Evolutionary conservation across 2,888 invertebrate species (phyloP).

Genomic region (Philaethria dido): DNA sequence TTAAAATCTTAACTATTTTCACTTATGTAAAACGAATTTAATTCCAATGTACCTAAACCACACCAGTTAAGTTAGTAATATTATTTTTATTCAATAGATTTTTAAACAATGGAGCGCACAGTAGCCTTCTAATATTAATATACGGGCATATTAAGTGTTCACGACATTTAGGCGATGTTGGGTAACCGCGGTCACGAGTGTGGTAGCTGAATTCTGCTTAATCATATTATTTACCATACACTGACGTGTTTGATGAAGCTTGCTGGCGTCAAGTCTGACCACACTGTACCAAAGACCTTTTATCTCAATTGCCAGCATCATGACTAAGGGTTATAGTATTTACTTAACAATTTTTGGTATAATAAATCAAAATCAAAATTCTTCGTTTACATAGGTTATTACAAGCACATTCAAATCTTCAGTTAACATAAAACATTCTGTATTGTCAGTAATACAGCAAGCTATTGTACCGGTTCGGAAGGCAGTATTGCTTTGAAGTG

Average conservation of each 20-base stretch:
- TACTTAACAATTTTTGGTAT: not conserved
- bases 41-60: no score
- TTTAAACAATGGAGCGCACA: not conserved
- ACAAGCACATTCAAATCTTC: no score
- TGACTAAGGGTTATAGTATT: not conserved
- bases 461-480: no score
- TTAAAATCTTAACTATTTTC: no score
- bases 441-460: no score
- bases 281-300: conserved; percentile 25
- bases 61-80: no score
- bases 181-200: conserved; percentile 37
- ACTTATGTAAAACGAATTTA: no score
- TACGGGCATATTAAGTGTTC: conserved; percentile 17
- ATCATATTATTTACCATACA: conserved; percentile 24
- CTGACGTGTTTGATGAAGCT: conserved; percentile 33
- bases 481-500: no score
- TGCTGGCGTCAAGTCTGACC: conserved; percentile 34
- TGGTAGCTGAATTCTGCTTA: conserved; percentile 35
- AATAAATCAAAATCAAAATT: no score
- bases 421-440: no score
- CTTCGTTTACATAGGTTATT: no score
- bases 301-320: conserved; percentile 16
- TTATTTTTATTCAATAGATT: not conserved
- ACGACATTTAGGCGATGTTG: conserved; percentile 28
- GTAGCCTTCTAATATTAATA: conserved; percentile 26